phyloP scores from a whole-genome alignment of 2,113 vertebrate species.

The Tapirus terrestris region DNA sequence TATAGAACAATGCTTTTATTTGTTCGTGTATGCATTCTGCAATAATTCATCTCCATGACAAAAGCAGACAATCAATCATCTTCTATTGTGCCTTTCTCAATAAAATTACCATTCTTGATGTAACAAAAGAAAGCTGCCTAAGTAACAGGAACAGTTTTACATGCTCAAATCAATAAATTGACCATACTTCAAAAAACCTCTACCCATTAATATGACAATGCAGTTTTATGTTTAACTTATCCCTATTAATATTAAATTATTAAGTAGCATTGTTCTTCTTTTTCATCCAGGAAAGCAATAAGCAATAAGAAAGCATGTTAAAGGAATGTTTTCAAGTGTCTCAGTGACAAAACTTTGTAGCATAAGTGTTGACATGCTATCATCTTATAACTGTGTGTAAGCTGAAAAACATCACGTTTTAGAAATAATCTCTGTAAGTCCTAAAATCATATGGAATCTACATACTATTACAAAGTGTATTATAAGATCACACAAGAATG shows the following conservation, averaged over 20 bases:
- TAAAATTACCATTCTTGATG: slow-evolving; percentile 83
- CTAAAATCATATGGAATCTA: neutral
- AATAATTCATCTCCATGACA: slow-evolving; percentile 87
- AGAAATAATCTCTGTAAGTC: neutral
- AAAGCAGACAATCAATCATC: slow-evolving; percentile 86
- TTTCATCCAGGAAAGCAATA: slow-evolving; percentile 58
- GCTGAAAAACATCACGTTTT: neutral
- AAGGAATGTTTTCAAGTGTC: slow-evolving; percentile 52
- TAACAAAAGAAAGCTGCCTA: slow-evolving; percentile 83
- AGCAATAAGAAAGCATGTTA: neutral
- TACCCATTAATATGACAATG: slow-evolving; percentile 81
- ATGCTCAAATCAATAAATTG: slow-evolving; percentile 83
- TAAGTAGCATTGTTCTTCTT: slow-evolving; percentile 44
- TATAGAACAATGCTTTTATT: slow-evolving; percentile 81
- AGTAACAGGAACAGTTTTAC: slow-evolving; percentile 77
- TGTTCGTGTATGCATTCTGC: slow-evolving; percentile 76
- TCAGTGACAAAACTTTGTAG: slow-evolving; percentile 45
- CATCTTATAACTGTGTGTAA: slow-evolving; percentile 38
- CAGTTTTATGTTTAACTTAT: slow-evolving; percentile 77
- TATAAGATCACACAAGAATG: neutral
- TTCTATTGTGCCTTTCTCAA: slow-evolving; percentile 82
- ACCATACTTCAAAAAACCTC: slow-evolving; percentile 72
- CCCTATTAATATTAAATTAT: slow-evolving; percentile 77
- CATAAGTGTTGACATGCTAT: neutral
- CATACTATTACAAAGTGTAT: neutral